Conservation (phyloP, 2,888 invertebrate genomes). For the Drosophila ezoana region DNA sequence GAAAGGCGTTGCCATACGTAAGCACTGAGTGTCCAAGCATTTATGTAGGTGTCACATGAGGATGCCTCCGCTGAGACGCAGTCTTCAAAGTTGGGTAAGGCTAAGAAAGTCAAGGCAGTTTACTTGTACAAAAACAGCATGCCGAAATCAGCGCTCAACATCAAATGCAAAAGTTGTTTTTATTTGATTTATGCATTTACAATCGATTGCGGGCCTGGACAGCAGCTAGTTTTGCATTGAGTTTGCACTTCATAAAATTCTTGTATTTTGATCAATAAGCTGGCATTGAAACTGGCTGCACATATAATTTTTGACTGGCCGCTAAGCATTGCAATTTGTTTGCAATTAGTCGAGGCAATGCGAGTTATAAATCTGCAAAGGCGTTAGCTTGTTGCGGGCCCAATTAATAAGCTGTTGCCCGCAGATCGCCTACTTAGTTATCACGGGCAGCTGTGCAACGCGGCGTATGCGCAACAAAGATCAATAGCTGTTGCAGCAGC, state of each 20-base stretch:
- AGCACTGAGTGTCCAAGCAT: slow-evolving; percentile 12
- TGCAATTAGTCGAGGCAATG: slow-evolving; percentile 57
- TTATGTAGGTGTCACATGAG: slow-evolving; percentile 32
- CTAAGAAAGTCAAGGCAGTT: slow-evolving; percentile 75
- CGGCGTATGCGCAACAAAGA: slow-evolving; percentile 35
- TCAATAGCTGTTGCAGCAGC: slow-evolving; percentile 27
- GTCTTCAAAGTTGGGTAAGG: neutral
- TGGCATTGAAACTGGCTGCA: slow-evolving; percentile 62
- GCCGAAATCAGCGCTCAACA: slow-evolving; percentile 28
- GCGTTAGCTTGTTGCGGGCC: slow-evolving; percentile 37
- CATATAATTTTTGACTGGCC: slow-evolving; percentile 28
- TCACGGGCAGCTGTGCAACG: slow-evolving; percentile 30
- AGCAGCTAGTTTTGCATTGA: slow-evolving; percentile 55
- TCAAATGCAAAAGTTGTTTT: slow-evolving; percentile 64
- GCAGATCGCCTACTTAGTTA: slow-evolving; percentile 56
- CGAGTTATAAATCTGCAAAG: slow-evolving; percentile 59
- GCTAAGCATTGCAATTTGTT: slow-evolving; percentile 61
- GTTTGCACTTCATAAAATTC: slow-evolving; percentile 38
- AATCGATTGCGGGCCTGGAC: slow-evolving; percentile 39
- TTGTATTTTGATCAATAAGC: slow-evolving; percentile 45
- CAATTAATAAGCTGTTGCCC: slow-evolving; percentile 59
- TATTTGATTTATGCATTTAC: slow-evolving; percentile 64
- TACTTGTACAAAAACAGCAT: slow-evolving; percentile 35
- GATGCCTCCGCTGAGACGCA: slow-evolving; percentile 11
- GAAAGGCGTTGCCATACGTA: slow-evolving; percentile 44